Evolutionary conservation across 1,140 invertebrate genomes (phyloP).

Genomic region (Sogatella furcifera): DNA sequence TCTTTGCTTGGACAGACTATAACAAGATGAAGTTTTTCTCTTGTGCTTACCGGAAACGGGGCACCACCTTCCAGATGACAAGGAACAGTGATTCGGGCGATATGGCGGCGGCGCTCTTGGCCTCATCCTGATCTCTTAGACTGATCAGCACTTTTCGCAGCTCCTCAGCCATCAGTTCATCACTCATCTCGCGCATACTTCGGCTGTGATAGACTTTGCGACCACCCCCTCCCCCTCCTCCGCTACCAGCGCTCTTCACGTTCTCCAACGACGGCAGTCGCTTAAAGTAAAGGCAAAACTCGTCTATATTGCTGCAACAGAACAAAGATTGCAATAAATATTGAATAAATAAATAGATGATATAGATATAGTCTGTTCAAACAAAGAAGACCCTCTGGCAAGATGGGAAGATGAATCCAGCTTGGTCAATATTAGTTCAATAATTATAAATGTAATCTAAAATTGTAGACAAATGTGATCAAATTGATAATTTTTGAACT

Average conservation of each 20-base stretch:
- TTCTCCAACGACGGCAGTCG: slow-evolving; percentile 61
- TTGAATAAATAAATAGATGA: too few species aligned
- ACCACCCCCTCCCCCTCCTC: too few species aligned
- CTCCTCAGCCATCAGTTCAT: slow-evolving; percentile 65
- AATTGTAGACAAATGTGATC: too few species aligned
- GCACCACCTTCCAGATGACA: slow-evolving; percentile 79
- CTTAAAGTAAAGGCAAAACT: slow-evolving; percentile 74
- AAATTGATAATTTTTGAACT: too few species aligned
- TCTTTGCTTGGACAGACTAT: too few species aligned
- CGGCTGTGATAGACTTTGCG: slow-evolving; percentile 45
- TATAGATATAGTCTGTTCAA: too few species aligned
- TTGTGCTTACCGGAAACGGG: slow-evolving; percentile 55
- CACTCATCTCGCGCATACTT: slow-evolving; percentile 47
- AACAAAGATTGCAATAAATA: neutral
- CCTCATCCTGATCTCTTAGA: slow-evolving; percentile 48
- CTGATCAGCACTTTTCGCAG: slow-evolving; percentile 64
- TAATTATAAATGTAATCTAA: too few species aligned
- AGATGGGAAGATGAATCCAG: too few species aligned
- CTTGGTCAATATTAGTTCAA: too few species aligned
- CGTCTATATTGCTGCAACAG: slow-evolving; percentile 60
- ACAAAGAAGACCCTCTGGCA: too few species aligned
- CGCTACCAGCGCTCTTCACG: slow-evolving; percentile 43
- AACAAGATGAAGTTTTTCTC: too few species aligned
- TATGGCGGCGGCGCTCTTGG: slow-evolving; percentile 50
- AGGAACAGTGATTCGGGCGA: slow-evolving; percentile 70